Evolutionary conservation across 2,888 invertebrate species (phyloP), one percentile per base, ranked within the genome.

Genomic region (Cheilosia variabilis): DNA sequence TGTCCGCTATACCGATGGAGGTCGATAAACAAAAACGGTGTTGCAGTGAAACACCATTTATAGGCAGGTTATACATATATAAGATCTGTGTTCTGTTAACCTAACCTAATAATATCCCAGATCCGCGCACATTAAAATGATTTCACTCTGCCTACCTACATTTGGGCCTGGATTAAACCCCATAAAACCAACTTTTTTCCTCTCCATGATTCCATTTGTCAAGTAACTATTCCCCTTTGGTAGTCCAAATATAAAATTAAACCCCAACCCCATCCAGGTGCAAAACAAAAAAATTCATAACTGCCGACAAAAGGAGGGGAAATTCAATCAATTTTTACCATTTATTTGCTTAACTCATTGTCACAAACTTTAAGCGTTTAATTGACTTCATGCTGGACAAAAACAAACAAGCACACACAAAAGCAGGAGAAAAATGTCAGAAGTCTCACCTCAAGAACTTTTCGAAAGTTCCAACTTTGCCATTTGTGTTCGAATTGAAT

Each of bases 301-400:
- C 37, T 60, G 13, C 53, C 19, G 19, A 34, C 52, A 68, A 7
- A 66, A 10, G 3, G 10, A 43, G 7, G 45, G 41, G 9, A 41
- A 68, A 68, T 60, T 68, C 45, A 77, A 68, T 77, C 52, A 24
- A 60, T 62, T 68, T 68, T 62, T 52, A 31, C 60, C 50, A 77
- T 68, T 68, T 68, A 68, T 76, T 77, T 77, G 52, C 43, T 60
- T 9, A 77, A 43, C 60, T 53, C 52, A 62, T 77, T 77, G 76
- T 62, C 68, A 68, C 60, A 77, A 77, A 77, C 68, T 77, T 77
- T 77, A 52, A 68, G 68, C 45, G 60, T 77, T 77, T 68, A 77
- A 77, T 77, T 77, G 76, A 77, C 76, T 77, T 76, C 34, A 60
- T 66, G 31, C 68, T 41, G 52, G 62, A 45, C 60, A 52, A 22